Conservation (phyloP, 2,888 invertebrate genomes). For the Cephus runcator region DNA sequence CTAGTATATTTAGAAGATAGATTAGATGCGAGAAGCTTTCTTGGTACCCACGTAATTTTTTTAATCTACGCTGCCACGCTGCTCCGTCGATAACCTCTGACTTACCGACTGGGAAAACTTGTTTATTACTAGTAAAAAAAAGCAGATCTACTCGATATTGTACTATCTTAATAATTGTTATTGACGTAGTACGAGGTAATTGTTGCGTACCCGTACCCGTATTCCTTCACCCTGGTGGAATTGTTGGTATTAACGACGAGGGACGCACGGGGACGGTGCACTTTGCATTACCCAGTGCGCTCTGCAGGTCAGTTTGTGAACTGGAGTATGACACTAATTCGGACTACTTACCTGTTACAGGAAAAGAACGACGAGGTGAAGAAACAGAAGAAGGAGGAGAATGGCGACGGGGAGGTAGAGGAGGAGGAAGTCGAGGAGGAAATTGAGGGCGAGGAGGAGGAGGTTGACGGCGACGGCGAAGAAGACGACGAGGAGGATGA, state of each 20-base stretch:
- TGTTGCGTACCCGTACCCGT: background rate
- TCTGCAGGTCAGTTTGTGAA: background rate
- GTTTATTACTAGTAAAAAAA: background rate
- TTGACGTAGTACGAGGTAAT: background rate
- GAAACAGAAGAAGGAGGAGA: constrained; percentile 84
- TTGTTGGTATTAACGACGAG: background rate
- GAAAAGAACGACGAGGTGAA: constrained; percentile 81
- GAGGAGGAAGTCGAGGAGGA: constrained; percentile 72
- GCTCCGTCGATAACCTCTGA: background rate
- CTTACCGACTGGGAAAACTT: background rate
- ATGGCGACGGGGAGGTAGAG: constrained; percentile 75
- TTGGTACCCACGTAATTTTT: background rate
- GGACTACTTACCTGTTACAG: constrained; percentile 56
- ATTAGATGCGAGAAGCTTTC: background rate
- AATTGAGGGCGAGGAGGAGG: constrained; percentile 74
- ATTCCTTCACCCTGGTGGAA: background rate
- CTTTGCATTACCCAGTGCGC: background rate
- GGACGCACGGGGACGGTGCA: background rate
- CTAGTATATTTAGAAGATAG: background rate
- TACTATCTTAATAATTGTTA: background rate
- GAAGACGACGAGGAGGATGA: constrained; percentile 76
- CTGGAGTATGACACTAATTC: background rate
- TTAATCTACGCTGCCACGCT: background rate
- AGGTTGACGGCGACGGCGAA: constrained; percentile 72
- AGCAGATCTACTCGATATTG: background rate